Conservation (phyloP, 2,113 vertebrate species). For the Plestiodon gilberti region DNA sequence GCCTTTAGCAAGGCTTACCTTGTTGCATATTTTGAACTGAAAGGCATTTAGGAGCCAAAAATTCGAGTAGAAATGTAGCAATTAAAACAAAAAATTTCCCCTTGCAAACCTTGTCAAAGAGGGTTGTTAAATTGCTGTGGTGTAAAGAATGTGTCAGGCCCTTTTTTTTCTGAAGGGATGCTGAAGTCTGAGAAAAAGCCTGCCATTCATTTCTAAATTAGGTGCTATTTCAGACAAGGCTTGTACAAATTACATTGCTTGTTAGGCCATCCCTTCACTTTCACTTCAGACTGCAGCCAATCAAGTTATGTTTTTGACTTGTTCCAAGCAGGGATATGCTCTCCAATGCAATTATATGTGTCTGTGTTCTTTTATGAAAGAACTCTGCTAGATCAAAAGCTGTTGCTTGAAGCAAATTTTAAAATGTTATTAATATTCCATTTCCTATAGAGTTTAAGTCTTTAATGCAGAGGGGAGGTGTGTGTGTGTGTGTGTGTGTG, state of each 20-base stretch:
- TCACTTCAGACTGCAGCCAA: slow-evolving; percentile 44
- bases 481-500: not conserved
- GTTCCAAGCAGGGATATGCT: slow-evolving; percentile 47
- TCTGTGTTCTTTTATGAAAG: slow-evolving; percentile 51
- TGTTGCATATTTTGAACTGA: slow-evolving; percentile 33
- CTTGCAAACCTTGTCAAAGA: slow-evolving; percentile 51
- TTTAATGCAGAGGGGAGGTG: not conserved
- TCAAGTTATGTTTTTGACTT: slow-evolving; percentile 42
- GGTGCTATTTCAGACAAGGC: not conserved
- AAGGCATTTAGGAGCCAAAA: slow-evolving; percentile 58
- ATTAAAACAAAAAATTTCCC: slow-evolving; percentile 55
- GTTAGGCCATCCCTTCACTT: slow-evolving; percentile 4
- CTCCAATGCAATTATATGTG: slow-evolving; percentile 44
- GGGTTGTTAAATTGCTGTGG: slow-evolving; percentile 47
- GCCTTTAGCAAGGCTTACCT: slow-evolving; percentile 25
- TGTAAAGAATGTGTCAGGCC: slow-evolving; percentile 36
- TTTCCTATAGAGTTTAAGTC: slow-evolving; percentile 23
- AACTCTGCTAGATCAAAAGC: slow-evolving; percentile 34
- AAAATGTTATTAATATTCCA: slow-evolving; percentile 44
- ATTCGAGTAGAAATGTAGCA: slow-evolving; percentile 47
- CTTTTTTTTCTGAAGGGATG: slow-evolving; percentile 55
- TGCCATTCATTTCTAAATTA: slow-evolving; percentile 27
- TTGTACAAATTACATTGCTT: not conserved
- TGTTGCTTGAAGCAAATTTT: slow-evolving; percentile 56
- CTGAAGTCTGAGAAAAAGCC: slow-evolving; percentile 15